A percentile compares a stretch with the other conserved stretches of the same genome.
phyloP scores from a whole-genome alignment of 23 tunicate species.

The Diplosoma virens region DNA sequence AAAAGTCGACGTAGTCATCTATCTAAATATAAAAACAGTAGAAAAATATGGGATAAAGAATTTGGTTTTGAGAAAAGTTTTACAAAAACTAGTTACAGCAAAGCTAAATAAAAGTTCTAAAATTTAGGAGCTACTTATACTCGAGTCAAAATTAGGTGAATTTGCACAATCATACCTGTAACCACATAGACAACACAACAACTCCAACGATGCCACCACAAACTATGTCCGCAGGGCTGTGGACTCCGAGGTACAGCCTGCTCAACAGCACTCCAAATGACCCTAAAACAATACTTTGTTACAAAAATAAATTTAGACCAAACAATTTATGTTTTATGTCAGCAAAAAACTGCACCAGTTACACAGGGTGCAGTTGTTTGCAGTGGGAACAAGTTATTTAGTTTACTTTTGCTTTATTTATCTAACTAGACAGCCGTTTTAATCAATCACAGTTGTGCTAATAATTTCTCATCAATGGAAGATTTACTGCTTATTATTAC shows the following conservation, averaged over 20 bases:
- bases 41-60: neutral
- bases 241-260: slow-evolving; percentile 92
- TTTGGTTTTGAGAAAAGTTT: neutral
- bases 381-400: too few species aligned
- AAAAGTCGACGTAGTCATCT: slow-evolving; percentile 75
- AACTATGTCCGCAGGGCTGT: slow-evolving; percentile 99
- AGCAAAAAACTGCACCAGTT: too few species aligned
- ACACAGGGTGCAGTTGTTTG: too few species aligned
- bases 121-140: neutral
- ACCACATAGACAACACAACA: slow-evolving; percentile 78
- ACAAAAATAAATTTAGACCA: neutral
- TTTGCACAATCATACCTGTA: slow-evolving; percentile 40
- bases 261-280: slow-evolving; percentile 92
- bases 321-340: too few species aligned
- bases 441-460: too few species aligned
- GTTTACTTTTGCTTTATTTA: too few species aligned
- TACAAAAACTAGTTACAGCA: neutral
- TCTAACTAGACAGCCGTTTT: too few species aligned
- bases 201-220: slow-evolving; percentile 96
- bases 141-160: neutral
- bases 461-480: too few species aligned
- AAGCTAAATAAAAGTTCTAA: neutral
- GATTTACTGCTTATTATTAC: too few species aligned
- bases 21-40: slow-evolving; percentile 12
- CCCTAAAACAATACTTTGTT: slow-evolving; percentile 46